Evolutionary conservation across 2,888 invertebrate genomes (phyloP).

Genomic region (Pristionchus mayeri): DNA sequence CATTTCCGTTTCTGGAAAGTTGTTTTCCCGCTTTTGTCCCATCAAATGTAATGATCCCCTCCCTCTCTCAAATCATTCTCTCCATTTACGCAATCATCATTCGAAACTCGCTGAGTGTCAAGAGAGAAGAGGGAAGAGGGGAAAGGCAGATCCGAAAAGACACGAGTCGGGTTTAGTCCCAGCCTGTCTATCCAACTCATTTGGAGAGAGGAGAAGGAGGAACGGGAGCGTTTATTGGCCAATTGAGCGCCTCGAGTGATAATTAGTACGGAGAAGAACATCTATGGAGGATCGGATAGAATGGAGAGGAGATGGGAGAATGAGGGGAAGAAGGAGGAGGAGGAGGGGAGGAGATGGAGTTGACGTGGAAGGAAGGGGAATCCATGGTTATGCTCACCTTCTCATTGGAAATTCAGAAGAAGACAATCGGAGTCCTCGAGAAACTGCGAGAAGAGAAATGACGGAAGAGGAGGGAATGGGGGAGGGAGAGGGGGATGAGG

Average conservation of each 20-base stretch:
- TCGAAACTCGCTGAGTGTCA: conserved; percentile 42
- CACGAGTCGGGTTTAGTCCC: conserved; percentile 35
- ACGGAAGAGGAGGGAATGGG: conserved; percentile 1
- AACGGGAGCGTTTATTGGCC: conserved; percentile 41
- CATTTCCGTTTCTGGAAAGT: background rate
- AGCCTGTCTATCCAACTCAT: conserved; percentile 31
- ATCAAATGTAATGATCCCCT: background rate
- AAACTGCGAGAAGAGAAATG: conserved; percentile 29
- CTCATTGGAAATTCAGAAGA: conserved; percentile 21
- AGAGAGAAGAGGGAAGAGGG: conserved; percentile 27
- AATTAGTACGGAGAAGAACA: conserved; percentile 12
- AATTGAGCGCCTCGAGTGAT: background rate
- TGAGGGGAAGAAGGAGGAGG: background rate
- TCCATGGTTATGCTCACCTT: conserved; percentile 31
- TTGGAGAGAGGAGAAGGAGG: background rate
- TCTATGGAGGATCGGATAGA: background rate
- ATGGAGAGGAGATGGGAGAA: background rate
- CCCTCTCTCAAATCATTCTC: conserved; percentile 13
- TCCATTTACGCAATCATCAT: conserved; percentile 27
- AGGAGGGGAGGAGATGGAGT: conserved; percentile 18
- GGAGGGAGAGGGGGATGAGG: background rate
- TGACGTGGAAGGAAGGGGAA: no score
- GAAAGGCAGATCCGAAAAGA: conserved; percentile 29
- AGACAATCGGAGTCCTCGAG: conserved; percentile 15
- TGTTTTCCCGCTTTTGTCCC: background rate